Conservation (phyloP, 2,113 vertebrate species). For the Nesoenas mayeri region DNA sequence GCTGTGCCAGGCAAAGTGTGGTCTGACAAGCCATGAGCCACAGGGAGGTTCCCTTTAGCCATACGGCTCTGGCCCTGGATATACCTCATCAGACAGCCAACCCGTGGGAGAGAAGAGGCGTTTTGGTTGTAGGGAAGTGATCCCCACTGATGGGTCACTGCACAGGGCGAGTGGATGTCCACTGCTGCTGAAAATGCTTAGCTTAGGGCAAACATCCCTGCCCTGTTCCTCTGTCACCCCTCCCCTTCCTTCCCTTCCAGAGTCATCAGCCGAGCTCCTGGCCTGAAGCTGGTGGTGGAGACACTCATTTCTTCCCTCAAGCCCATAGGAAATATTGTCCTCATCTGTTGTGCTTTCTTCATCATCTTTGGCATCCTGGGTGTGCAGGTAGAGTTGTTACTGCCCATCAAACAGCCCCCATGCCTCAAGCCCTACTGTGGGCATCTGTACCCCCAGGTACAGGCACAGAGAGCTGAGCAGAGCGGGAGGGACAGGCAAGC, state of each 20-base stretch:
- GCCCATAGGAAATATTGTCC: slow-evolving; percentile 97
- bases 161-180: background rate
- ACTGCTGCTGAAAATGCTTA: background rate
- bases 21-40: background rate
- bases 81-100: background rate
- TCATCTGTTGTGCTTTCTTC: slow-evolving; percentile 99
- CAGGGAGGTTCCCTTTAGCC: background rate
- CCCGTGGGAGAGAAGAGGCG: background rate
- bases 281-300: slow-evolving; percentile 95
- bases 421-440: background rate
- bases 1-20: background rate
- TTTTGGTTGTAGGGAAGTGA: background rate
- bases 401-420: background rate
- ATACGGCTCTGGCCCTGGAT: background rate
- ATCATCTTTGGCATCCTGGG: slow-evolving; percentile 98
- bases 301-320: slow-evolving; percentile 97
- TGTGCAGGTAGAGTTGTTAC: slow-evolving; percentile 84
- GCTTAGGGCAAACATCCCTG: background rate
- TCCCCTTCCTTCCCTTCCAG: slow-evolving; percentile 56
- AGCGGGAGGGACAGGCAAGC: background rate
- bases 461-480: background rate
- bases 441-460: background rate
- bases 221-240: background rate
- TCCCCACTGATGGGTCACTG: background rate
- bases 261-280: slow-evolving; percentile 96